phyloP scores from a whole-genome alignment of 2,797 vertebrate species.

The Mastacembelus armatus region DNA sequence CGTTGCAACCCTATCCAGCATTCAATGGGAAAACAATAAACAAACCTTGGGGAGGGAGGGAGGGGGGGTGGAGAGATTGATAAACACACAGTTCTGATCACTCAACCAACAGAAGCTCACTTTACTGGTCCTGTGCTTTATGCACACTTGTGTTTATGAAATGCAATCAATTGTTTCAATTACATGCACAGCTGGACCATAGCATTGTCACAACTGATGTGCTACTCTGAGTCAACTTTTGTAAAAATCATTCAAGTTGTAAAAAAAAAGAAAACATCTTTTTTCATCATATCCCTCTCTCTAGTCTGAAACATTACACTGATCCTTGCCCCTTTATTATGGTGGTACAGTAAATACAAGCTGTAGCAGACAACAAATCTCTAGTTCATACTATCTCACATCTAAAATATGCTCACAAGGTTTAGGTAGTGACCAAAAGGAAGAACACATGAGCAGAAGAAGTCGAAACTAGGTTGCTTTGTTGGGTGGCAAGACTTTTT shows the following conservation, averaged over 20 bases:
- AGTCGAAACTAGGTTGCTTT: slow-evolving; percentile 30
- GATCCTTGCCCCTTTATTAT: neutral
- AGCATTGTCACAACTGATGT: slow-evolving; percentile 73
- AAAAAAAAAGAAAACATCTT: slow-evolving; percentile 48
- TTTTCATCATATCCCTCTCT: slow-evolving; percentile 28
- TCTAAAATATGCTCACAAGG: too few species aligned
- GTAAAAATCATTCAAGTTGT: slow-evolving; percentile 66
- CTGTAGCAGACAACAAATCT: neutral
- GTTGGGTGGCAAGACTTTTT: slow-evolving; percentile 2
- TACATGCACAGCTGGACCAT: slow-evolving; percentile 73
- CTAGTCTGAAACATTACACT: slow-evolving; percentile 17
- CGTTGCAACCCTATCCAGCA: slow-evolving; percentile 48
- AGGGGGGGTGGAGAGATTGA: slow-evolving; percentile 63
- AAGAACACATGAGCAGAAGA: slow-evolving; percentile 17
- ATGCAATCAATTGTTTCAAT: slow-evolving; percentile 82
- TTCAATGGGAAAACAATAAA: slow-evolving; percentile 70
- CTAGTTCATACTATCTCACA: neutral
- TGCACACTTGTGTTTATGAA: slow-evolving; percentile 81
- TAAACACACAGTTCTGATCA: slow-evolving; percentile 74
- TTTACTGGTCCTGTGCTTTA: slow-evolving; percentile 70
- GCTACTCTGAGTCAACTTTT: slow-evolving; percentile 66
- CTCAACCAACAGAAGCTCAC: slow-evolving; percentile 74
- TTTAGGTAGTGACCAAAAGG: too few species aligned
- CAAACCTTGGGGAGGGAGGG: slow-evolving; percentile 31
- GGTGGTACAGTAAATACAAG: slow-evolving; percentile 16